Percentiles rank a stretch among this genome's conserved stretches.
phyloP scores from a whole-genome alignment of 2,888 invertebrate species.

The Euplagia quadripunctaria region DNA sequence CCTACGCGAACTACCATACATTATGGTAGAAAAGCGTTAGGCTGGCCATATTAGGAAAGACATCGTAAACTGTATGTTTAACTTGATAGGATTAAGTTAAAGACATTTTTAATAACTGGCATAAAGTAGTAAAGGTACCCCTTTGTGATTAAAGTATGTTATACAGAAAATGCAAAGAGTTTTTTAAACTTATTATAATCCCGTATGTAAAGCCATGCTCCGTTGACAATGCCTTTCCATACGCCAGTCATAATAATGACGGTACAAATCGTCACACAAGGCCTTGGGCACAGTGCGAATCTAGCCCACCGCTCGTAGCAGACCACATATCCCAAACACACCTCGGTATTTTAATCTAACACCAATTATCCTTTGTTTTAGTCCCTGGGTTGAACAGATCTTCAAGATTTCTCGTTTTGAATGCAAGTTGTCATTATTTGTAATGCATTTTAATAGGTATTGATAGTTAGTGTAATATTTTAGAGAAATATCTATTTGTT shows the following conservation, averaged over 20 bases:
- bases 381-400: conserved; percentile 65
- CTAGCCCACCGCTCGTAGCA: conserved; percentile 70
- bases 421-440: conserved; percentile 8
- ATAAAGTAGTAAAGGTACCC: background rate
- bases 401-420: conserved; percentile 52
- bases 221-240: conserved; percentile 36
- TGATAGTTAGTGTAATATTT: background rate
- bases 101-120: background rate
- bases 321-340: conserved; percentile 85
- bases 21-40: conserved; percentile 44
- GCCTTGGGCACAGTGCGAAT: conserved; percentile 63
- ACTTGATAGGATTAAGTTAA: background rate
- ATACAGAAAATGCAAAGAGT: background rate
- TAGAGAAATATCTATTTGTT: conserved; percentile 3
- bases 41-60: conserved; percentile 42
- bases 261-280: conserved; percentile 47
- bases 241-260: conserved; percentile 46
- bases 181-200: background rate
- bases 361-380: conserved; percentile 70
- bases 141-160: background rate
- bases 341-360: conserved; percentile 78
- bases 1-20: conserved; percentile 42
- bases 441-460: background rate
- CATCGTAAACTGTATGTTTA: conserved; percentile 29
- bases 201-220: background rate